Conservation (phyloP, 2,797 vertebrate species). For the Muscicapa comitata region DNA sequence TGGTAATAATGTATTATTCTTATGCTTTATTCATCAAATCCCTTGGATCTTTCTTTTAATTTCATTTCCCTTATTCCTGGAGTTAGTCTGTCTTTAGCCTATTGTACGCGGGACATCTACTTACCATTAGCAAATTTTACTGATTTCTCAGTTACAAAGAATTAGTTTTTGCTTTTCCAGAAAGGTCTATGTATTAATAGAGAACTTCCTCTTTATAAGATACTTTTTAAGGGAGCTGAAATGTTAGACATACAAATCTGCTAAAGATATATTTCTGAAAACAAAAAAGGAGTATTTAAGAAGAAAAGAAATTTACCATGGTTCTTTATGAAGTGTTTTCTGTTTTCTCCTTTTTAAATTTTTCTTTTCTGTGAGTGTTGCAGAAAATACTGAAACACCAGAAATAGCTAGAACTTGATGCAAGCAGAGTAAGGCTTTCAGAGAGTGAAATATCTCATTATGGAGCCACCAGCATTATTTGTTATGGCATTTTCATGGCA, state of each 20-base stretch:
- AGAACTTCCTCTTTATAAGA: background rate
- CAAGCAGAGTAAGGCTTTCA: background rate
- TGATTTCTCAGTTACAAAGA: background rate
- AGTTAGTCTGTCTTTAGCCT: background rate
- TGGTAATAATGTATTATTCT: background rate
- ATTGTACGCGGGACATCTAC: background rate
- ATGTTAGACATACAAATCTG: background rate
- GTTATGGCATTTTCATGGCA: background rate
- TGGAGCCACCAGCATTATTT: background rate
- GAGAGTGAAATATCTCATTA: background rate
- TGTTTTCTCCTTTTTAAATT: background rate
- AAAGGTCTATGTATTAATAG: background rate
- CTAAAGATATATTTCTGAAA: background rate
- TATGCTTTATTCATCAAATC: background rate
- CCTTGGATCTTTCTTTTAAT: background rate
- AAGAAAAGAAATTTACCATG: background rate
- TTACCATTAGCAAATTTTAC: background rate
- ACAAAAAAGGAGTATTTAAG: background rate
- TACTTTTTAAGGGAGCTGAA: background rate
- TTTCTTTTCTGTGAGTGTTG: background rate
- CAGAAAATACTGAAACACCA: background rate
- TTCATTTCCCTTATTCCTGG: background rate
- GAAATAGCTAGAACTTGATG: background rate
- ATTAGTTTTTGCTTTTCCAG: background rate
- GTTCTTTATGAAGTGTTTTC: background rate